These are phyloP conservation scores for Tetheella fluctuosa DNA, from an alignment of 2,888 invertebrate genomes.

Conservation along the genomic window DNA sequence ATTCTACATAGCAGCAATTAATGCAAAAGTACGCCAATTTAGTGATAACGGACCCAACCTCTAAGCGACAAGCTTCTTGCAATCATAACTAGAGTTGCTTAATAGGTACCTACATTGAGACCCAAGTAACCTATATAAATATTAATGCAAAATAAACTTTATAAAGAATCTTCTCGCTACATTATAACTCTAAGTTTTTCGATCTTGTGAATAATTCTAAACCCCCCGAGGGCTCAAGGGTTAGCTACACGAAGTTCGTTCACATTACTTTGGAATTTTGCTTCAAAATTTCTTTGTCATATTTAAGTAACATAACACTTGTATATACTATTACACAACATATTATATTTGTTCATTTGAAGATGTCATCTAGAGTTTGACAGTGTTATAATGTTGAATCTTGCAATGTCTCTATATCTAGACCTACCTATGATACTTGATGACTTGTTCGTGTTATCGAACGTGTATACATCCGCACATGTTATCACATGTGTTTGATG, in stretches of 20 bases:
- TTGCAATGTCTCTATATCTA: background rate
- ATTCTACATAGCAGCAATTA: no score
- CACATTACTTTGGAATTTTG: background rate
- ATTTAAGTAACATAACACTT: no score
- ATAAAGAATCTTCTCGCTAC: constrained; percentile 4
- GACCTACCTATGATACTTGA: background rate
- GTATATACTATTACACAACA: background rate
- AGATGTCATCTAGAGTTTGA: background rate
- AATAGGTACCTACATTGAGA: background rate
- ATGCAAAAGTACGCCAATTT: no score
- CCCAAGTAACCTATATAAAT: background rate
- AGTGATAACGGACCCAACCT: no score
- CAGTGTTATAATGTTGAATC: no score
- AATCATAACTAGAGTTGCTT: background rate
- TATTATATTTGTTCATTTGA: no score
- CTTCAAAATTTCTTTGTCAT: background rate
- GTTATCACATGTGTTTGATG: constrained; percentile 46
- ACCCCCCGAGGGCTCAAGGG: constrained; percentile 3
- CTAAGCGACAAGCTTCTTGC: background rate
- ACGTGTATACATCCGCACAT: constrained; percentile 19
- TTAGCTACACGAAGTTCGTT: background rate
- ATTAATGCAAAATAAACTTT: background rate
- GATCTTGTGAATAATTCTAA: constrained; percentile 11
- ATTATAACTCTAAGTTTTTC: constrained; percentile 11
- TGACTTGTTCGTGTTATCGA: background rate